These are phyloP conservation scores for Bradynema listronoti DNA, from an alignment of 1,140 invertebrate genomes.

Conservation along the genomic window DNA sequence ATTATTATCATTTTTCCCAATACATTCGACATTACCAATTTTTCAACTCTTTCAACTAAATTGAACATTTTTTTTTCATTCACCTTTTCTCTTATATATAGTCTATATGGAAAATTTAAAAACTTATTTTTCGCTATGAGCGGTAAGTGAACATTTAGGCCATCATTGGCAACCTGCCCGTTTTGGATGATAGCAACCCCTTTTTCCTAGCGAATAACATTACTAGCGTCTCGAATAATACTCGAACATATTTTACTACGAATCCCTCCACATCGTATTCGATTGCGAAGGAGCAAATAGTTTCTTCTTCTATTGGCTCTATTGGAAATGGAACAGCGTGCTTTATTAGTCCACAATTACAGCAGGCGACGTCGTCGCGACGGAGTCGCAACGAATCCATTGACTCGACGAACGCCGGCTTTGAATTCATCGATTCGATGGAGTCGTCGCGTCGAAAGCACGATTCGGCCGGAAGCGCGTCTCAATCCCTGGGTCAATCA, in stretches of 20 bases:
- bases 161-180: no score
- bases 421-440: constrained; percentile 27
- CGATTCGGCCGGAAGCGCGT: constrained; percentile 24
- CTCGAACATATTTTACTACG: not conserved
- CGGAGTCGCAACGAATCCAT: constrained; percentile 32
- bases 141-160: no score
- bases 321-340: not conserved
- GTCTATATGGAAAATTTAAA: no score
- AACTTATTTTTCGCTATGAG: no score
- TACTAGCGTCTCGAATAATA: not conserved
- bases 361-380: constrained; percentile 2
- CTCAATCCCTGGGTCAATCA: no score
- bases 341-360: not conserved
- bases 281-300: not conserved
- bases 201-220: not conserved
- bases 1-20: no score
- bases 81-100: no score
- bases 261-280: not conserved
- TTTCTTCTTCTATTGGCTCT: not conserved
- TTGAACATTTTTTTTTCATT: no score
- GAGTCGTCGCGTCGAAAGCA: constrained; percentile 13
- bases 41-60: no score
- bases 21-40: no score
- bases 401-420: constrained; percentile 31
- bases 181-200: not conserved